These are phyloP conservation scores for Belgica antarctica DNA, from an alignment of 2,888 invertebrate species.

Conservation along the genomic window DNA sequence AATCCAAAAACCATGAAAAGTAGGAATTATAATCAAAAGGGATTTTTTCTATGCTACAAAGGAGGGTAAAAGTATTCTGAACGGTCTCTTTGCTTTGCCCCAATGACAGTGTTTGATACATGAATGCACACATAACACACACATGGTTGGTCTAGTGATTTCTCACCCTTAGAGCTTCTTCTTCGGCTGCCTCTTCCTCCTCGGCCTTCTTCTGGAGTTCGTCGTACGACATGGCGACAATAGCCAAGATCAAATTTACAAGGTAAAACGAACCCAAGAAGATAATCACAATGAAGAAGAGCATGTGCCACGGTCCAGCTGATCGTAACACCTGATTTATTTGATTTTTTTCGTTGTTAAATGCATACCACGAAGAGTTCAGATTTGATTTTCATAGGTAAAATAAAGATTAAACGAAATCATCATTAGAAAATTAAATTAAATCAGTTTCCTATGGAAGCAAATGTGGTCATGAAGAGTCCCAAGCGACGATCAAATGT, in stretches of 20 bases:
- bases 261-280: constrained; percentile 98
- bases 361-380: constrained; percentile 40
- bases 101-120: too few relatives aligned
- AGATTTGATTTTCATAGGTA: constrained; percentile 29
- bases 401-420: constrained; percentile 19
- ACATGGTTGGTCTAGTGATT: constrained; percentile 26
- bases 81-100: too few relatives aligned
- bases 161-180: constrained; percentile 83
- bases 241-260: constrained; percentile 98
- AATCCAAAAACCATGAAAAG: too few relatives aligned
- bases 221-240: constrained; percentile 99
- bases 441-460: neutral
- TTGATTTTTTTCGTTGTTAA: constrained; percentile 5
- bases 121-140: neutral
- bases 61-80: too few relatives aligned
- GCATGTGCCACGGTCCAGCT: constrained; percentile 95
- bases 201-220: constrained; percentile 97
- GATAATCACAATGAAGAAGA: constrained; percentile 98
- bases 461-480: neutral
- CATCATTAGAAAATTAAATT: constrained; percentile 13
- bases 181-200: constrained; percentile 93
- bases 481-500: too few relatives aligned
- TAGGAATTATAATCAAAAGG: too few relatives aligned
- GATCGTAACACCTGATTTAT: constrained; percentile 76
- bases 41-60: too few relatives aligned